Conservation (phyloP, 2,113 vertebrate genomes). For the Lathamus discolor region DNA sequence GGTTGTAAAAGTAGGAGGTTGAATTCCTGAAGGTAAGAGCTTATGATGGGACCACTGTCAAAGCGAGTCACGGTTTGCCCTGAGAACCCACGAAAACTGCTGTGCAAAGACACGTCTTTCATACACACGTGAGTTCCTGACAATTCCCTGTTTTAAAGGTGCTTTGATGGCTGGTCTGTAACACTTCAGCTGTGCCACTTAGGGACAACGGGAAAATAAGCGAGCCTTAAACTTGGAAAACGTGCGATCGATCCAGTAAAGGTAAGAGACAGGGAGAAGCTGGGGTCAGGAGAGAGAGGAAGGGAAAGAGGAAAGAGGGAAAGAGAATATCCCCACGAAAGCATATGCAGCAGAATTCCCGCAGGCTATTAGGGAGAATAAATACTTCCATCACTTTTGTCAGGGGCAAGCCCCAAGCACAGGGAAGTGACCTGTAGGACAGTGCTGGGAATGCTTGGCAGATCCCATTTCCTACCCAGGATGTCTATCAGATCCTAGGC, state of each 20-base stretch:
- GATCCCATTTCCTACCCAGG: neutral
- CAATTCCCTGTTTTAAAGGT: neutral
- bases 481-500: neutral
- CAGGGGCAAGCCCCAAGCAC: neutral
- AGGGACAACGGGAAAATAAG: neutral
- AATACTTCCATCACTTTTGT: neutral
- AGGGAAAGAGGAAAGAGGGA: neutral
- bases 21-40: conserved; percentile 52
- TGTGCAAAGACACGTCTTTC: neutral
- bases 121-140: neutral
- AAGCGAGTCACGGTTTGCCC: neutral
- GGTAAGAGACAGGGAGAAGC: neutral
- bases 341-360: neutral
- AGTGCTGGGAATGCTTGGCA: neutral
- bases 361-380: neutral
- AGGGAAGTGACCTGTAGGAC: neutral
- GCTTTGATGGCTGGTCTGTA: neutral
- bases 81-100: neutral
- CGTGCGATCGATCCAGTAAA: neutral
- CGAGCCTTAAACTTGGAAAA: neutral
- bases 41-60: conserved; percentile 38
- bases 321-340: neutral
- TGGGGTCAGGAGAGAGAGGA: neutral
- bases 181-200: neutral
- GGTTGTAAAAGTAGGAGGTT: conserved; percentile 28